Percentiles rank a stretch among this genome's conserved stretches.
phyloP scores from a whole-genome alignment of 2,113 vertebrate genomes.

The Hydrolagus affinis region DNA sequence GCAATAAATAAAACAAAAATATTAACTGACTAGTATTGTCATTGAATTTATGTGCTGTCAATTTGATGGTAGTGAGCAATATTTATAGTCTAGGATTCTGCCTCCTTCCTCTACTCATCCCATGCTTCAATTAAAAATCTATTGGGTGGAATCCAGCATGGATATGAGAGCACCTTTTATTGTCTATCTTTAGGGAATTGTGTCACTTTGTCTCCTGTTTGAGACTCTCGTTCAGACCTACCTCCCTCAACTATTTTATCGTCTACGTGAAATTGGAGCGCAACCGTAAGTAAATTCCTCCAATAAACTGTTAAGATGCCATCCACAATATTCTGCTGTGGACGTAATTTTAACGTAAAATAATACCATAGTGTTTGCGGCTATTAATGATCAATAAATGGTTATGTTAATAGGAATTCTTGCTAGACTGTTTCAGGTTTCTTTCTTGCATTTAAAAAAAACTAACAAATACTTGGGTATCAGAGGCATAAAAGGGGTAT shows the following conservation, averaged over 20 bases:
- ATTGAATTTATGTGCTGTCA: too few relatives aligned
- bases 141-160: background rate
- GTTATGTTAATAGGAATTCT: background rate
- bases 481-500: too few relatives aligned
- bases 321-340: background rate
- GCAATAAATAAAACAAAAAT: too few relatives aligned
- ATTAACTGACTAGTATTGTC: too few relatives aligned
- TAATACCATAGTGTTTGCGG: background rate
- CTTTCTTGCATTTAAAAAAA: too few relatives aligned
- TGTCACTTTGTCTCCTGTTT: constrained; percentile 89
- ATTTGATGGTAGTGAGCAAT: too few relatives aligned
- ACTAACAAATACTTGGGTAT: too few relatives aligned
- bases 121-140: background rate
- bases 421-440: too few relatives aligned
- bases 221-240: constrained; percentile 88
- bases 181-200: constrained; percentile 67
- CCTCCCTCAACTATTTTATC: constrained; percentile 91
- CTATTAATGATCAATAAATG: background rate
- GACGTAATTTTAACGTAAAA: background rate
- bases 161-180: background rate
- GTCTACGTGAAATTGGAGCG: constrained; percentile 87
- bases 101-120: too few relatives aligned
- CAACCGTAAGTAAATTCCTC: constrained; percentile 77
- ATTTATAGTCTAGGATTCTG: too few relatives aligned
- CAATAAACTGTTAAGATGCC: background rate